Evolutionary conservation across 2,888 invertebrate species (phyloP).

Genomic region (Cheilosia pagana): DNA sequence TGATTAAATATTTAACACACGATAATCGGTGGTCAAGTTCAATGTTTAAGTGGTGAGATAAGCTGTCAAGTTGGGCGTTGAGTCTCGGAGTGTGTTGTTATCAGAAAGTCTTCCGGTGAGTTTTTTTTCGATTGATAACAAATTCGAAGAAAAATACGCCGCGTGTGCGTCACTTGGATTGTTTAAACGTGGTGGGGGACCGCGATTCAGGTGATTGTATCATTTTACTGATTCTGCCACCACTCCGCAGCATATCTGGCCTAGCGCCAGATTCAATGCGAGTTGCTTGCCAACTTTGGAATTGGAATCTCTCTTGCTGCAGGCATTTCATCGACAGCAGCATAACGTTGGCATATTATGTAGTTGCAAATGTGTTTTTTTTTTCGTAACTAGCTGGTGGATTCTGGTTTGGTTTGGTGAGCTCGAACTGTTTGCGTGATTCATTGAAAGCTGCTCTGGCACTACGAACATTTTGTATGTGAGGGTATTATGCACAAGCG

Average conservation of each 20-base stretch:
- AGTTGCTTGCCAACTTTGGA: neutral
- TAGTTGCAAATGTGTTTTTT: neutral
- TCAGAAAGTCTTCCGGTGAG: neutral
- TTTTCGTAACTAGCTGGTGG: too few species aligned
- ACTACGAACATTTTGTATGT: too few species aligned
- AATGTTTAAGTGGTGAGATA: constrained; percentile 22
- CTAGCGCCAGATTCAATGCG: constrained; percentile 6
- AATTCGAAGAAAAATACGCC: too few species aligned
- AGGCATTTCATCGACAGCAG: neutral
- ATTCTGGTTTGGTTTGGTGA: too few species aligned
- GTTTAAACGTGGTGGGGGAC: neutral
- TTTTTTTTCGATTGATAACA: too few species aligned
- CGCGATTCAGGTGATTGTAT: neutral
- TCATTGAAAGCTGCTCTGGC: too few species aligned
- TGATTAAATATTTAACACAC: neutral
- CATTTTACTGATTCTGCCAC: neutral
- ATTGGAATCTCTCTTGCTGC: neutral
- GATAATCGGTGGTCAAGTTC: constrained; percentile 53
- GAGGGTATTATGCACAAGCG: too few species aligned
- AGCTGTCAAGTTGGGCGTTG: neutral
- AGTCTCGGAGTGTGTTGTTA: neutral
- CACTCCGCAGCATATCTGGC: neutral
- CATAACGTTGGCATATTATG: neutral
- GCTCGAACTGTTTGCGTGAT: too few species aligned
- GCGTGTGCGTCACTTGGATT: neutral